Evolutionary conservation across 1,140 invertebrate genomes (phyloP), one percentile per base, ranked within the genome.

Genomic region (Drosophila leontia): DNA sequence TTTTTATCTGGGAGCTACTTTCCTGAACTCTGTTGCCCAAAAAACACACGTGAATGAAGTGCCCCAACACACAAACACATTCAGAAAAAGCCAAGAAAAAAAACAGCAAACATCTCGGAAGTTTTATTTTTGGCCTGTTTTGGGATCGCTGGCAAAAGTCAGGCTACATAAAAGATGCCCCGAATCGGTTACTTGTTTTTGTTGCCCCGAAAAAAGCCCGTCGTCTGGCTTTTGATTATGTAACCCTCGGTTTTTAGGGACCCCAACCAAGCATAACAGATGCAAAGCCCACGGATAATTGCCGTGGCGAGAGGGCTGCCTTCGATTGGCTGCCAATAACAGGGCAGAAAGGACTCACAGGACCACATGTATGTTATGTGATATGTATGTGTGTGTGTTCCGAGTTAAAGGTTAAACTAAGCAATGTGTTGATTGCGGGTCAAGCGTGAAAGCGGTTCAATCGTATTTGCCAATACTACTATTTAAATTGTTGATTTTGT

Each of bases 321-420:
- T 67, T 84, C 76, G 72, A 83, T 84, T 84, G 81, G 76, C 81
- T 84, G 81, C 76, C 76, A 84, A 84, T 83, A 80, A 67, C 70
- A 79, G 75, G 59, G 70, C 59, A n/a, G 39, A 45, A 53, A 55
- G 67, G 58, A 62, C 41, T 45, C 63, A 7, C 32, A 35, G 56
- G 29, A 53, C 26, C 41, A 12, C 17, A 23, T n/a, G 7, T 48
- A 8, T 12, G 9, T 19, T 11, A 19, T 63, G 58, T 55, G 29
- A 37, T n/a, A n/a, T n/a, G n/a, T 19, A 29, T 41, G 23, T 53
- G 34, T 63, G 19, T 44, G 41, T 42, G 71, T 7, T 1, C 15
- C 19, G 17, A 51, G 80, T 69, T 60, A 82, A 75, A 82, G 80
- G 69, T 79, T 68, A 69, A 72, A 42, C 69, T 44, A 39, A 45